Conservation (phyloP, 2,113 vertebrate species). For the Syngnathus typhle region DNA sequence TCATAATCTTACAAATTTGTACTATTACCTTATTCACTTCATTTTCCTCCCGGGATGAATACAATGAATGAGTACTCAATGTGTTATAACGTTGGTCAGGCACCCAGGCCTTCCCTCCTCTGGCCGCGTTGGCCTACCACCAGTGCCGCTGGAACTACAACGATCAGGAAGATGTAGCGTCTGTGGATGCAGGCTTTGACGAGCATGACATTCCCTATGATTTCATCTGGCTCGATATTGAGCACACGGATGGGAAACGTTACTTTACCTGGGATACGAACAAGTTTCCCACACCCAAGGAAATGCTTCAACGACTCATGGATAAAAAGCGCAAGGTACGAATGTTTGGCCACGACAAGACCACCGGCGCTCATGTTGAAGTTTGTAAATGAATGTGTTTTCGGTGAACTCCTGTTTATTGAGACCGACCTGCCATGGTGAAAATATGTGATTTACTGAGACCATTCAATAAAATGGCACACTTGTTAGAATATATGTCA, state of each 20-base stretch:
- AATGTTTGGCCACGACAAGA: neutral
- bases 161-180: conserved; percentile 83
- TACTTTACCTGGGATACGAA: conserved; percentile 94
- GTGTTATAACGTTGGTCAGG: conserved; percentile 63
- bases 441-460: no score
- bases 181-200: conserved; percentile 80
- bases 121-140: conserved; percentile 83
- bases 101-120: conserved; percentile 85
- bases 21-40: neutral
- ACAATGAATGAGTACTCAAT: neutral
- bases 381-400: neutral
- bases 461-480: no score
- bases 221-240: conserved; percentile 92
- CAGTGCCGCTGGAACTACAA: conserved; percentile 98
- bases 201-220: conserved; percentile 86
- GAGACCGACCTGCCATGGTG: no score
- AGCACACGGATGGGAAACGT: conserved; percentile 90
- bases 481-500: no score
- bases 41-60: neutral
- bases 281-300: conserved; percentile 78
- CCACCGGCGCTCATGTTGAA: neutral
- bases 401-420: neutral
- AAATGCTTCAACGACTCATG: conserved; percentile 76
- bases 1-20: neutral
- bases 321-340: conserved; percentile 80